Conservation (phyloP, 2,797 vertebrate genomes). For the Avahi laniger region DNA sequence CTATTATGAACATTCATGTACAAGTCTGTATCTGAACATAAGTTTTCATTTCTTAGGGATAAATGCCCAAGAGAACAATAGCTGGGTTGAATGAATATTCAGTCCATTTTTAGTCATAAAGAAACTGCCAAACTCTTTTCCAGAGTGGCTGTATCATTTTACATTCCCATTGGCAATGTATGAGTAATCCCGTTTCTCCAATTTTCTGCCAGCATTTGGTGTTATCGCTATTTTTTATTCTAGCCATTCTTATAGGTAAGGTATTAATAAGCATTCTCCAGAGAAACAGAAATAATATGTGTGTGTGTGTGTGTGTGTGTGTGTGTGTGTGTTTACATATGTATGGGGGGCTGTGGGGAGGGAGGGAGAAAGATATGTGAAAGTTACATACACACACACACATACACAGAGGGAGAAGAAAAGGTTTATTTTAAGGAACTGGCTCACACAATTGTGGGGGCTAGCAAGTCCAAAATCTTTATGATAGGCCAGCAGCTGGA, state of each 20-base stretch:
- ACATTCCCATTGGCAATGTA: not conserved
- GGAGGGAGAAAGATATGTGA: not conserved
- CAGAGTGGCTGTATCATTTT: not conserved
- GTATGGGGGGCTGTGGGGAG: not conserved
- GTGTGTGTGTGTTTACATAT: not conserved
- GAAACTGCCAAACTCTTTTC: not conserved
- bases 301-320: too few relatives aligned
- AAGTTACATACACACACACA: not conserved
- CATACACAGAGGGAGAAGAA: not conserved
- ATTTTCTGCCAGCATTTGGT: not conserved
- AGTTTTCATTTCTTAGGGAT: not conserved
- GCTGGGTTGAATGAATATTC: not conserved
- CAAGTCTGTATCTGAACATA: not conserved
- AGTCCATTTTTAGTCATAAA: not conserved
- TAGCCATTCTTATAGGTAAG: not conserved
- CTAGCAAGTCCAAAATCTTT: not conserved
- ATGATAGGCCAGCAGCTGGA: not conserved
- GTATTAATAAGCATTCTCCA: not conserved
- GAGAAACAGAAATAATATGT: not conserved
- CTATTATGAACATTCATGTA: not conserved
- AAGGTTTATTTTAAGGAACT: not conserved
- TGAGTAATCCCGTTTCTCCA: not conserved
- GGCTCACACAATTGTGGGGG: not conserved
- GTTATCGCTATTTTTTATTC: not conserved
- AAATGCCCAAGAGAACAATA: not conserved